A percentile compares a stretch with the other conserved stretches of the same genome.
Conservation (phyloP, 1,140 invertebrate genomes). For the Neuroterus valhalla region DNA sequence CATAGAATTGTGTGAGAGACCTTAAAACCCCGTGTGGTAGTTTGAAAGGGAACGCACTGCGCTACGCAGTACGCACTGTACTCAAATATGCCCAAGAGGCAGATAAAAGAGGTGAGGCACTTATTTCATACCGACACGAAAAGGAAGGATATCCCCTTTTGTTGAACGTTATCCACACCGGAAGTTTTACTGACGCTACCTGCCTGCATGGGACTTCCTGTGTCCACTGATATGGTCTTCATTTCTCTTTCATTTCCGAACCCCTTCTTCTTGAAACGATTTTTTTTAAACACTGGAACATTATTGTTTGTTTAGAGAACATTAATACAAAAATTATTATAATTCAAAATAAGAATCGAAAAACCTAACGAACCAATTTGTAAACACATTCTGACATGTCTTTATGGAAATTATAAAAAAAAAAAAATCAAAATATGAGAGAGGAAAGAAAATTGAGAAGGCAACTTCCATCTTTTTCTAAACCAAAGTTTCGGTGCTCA, state of each 20-base stretch:
- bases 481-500: no score
- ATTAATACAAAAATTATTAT: no score
- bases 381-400: no score
- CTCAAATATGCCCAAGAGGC: background rate
- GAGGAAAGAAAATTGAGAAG: no score
- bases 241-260: background rate
- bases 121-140: slow-evolving; percentile 8
- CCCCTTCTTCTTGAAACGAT: no score
- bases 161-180: slow-evolving; percentile 27
- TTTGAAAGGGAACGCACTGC: background rate
- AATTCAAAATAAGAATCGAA: no score
- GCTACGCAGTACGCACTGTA: background rate
- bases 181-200: slow-evolving; percentile 20
- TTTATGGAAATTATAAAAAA: no score
- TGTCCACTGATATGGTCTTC: slow-evolving; percentile 13
- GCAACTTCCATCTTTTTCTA: no score
- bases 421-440: no score
- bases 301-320: no score
- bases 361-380: no score
- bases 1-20: slow-evolving; percentile 3
- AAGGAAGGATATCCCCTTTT: slow-evolving; percentile 25
- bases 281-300: no score
- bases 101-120: slow-evolving; percentile 11
- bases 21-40: background rate
- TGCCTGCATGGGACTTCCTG: slow-evolving; percentile 22